Conservation (phyloP, 92 coral and sea anemone species). For the Porites cylindrica region DNA sequence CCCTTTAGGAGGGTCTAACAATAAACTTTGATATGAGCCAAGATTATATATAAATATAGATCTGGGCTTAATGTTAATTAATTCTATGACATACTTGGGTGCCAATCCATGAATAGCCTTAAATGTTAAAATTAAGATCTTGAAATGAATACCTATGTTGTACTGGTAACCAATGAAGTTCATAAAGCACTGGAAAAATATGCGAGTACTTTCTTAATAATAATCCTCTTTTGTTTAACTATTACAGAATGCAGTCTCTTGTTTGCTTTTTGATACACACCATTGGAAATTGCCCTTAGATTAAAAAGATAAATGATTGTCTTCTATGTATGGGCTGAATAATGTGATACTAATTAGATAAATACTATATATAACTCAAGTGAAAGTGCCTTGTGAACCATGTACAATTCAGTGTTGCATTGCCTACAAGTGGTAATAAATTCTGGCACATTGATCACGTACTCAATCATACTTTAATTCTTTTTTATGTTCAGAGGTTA, state of each 20-base stretch:
- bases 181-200: no score
- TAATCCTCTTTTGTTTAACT: conserved; percentile 3
- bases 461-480: conserved; percentile 2
- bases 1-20: no score
- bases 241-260: conserved; percentile 11
- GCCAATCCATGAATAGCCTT: no score
- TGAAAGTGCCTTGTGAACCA: conserved; percentile 4
- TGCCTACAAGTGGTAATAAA: neutral
- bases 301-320: conserved; percentile 6
- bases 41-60: no score
- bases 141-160: no score
- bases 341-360: neutral
- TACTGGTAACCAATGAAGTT: no score
- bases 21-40: no score
- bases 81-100: no score
- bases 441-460: conserved; percentile 9
- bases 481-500: conserved; percentile 40
- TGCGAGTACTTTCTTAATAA: no score
- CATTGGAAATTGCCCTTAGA: neutral
- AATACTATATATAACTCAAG: neutral
- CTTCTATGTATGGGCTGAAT: conserved; percentile 8
- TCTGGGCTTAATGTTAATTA: no score
- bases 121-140: no score
- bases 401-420: conserved; percentile 2
- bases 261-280: conserved; percentile 10